Evolutionary conservation across 2,888 invertebrate genomes (phyloP), one percentile per base, ranked within the genome.

Genomic region (Cantharis rufa): DNA sequence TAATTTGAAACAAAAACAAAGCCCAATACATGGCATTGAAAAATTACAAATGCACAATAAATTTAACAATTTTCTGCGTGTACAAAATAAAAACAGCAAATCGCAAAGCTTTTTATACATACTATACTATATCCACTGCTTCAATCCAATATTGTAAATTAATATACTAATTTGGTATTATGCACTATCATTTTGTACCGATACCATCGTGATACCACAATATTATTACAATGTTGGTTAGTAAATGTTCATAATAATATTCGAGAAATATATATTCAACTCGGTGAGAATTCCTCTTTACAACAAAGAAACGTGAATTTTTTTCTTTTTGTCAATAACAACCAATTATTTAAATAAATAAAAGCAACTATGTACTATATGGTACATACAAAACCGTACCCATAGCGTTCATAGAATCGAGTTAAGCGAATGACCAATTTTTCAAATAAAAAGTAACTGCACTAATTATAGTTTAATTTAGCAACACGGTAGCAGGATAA

Each of bases 1-100:
- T 68, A 73, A 76, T 73, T 76, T 73, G 32, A 70, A 70, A 61
- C 68, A 62, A 72, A 64, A 72, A 68, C 66, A 61, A 66, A 48
- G 48, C n/a, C 48, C n/a, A n/a, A 48, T 48, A 48, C 48, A n/a
- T 48, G 48, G 48, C 48, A 48, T 48, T 48, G 48, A n/a, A 48
- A 48, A 48, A 48, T 48, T 48, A 48, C 48, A 48, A 48, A 48
- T 48, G n/a, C n/a, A 48, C n/a, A 48, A 48, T 48, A 48, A 48
- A 48, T 48, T 48, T 48, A n/a, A 48, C 48, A 48, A 48, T 48
- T 48, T 28, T 48, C 5, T n/a, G 48, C 48, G n/a, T 9, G 48
- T n/a, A 48, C n/a, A n/a, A 48, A 48, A 48, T 48, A 48, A 48
- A 48, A 63, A 18, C 15, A 16, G 13, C 3, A 63, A 63, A 63